Evolutionary conservation across 2,888 invertebrate genomes (phyloP).

Genomic region (Scaptomyza polygonia): DNA sequence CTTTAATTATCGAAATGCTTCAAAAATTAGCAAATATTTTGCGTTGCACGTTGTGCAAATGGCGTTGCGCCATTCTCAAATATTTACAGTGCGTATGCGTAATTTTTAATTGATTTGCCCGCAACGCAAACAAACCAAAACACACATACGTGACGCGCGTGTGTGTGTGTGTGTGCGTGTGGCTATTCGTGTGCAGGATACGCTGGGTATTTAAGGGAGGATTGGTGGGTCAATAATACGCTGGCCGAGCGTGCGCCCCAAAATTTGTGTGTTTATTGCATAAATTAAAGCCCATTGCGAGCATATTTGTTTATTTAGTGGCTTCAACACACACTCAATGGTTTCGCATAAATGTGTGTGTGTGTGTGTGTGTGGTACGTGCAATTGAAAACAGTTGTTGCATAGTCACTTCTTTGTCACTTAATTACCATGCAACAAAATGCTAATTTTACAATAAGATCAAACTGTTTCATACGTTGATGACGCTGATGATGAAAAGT

Average conservation of each 20-base stretch:
- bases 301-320: conserved; percentile 61
- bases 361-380: conserved; percentile 27
- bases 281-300: conserved; percentile 65
- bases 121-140: conserved; percentile 59
- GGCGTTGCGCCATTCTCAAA: conserved; percentile 55
- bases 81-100: conserved; percentile 78
- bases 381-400: conserved; percentile 56
- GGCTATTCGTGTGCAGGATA: conserved; percentile 7
- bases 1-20: conserved; percentile 50
- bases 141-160: conserved; percentile 35
- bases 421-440: conserved; percentile 49
- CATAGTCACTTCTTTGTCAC: conserved; percentile 59
- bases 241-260: conserved; percentile 27
- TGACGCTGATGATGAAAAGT: no score
- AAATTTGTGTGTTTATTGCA: conserved; percentile 61
- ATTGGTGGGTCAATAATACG: conserved; percentile 36
- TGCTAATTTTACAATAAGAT: conserved; percentile 45
- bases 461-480: conserved; percentile 8
- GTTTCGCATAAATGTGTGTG: neutral
- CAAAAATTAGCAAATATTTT: conserved; percentile 68
- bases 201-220: neutral
- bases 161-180: conserved; percentile 6
- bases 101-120: conserved; percentile 79
- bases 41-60: conserved; percentile 55
- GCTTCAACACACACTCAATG: conserved; percentile 22